Evolutionary conservation across 2,888 invertebrate species (phyloP).

Genomic region (Lasioglossum morio): DNA sequence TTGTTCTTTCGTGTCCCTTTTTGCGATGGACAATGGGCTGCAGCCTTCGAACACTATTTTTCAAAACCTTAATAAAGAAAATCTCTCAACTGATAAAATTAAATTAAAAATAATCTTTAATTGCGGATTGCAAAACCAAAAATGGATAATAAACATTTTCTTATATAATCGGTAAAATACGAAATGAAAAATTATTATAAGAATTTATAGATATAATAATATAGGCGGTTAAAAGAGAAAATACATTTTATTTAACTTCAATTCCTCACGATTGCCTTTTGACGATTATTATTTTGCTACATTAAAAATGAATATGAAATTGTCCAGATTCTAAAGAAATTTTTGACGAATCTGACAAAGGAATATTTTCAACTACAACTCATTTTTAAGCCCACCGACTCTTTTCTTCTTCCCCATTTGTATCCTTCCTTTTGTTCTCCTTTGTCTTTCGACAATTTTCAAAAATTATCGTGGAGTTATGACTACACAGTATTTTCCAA

Average conservation of each 20-base stretch:
- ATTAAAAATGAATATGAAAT: neutral
- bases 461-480: constrained; percentile 77
- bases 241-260: too few species aligned
- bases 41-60: neutral
- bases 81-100: too few species aligned
- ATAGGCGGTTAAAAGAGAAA: too few species aligned
- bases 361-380: neutral
- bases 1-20: neutral
- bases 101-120: too few species aligned
- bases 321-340: neutral
- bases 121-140: neutral
- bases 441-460: constrained; percentile 72
- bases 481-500: constrained; percentile 46
- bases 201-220: too few species aligned
- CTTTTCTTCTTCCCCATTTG: neutral
- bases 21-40: neutral
- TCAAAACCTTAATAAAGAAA: too few species aligned
- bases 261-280: too few species aligned
- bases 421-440: neutral
- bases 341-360: neutral
- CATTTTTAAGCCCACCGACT: constrained; percentile 7
- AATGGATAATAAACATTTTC: neutral
- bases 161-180: too few species aligned
- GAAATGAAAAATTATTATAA: too few species aligned
- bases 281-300: neutral